These are phyloP conservation scores for Anguilla megastoma DNA, from an alignment of 2,797 vertebrate genomes.

Conservation along the genomic window DNA sequence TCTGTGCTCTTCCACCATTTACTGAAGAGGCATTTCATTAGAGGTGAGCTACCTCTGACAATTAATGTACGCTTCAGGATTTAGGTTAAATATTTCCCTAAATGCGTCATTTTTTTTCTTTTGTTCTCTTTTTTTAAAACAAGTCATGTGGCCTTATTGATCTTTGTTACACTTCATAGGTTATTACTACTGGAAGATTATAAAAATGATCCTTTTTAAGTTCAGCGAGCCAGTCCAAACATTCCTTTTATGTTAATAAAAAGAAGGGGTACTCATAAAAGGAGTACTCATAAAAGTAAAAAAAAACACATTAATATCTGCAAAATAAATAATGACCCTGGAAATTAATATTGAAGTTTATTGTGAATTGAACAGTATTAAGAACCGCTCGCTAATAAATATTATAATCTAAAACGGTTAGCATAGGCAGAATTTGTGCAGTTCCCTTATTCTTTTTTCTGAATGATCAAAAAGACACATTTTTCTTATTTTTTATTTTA, in stretches of 20 bases:
- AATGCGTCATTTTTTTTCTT: background rate
- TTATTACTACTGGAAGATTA: background rate
- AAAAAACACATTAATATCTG: background rate
- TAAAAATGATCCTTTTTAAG: background rate
- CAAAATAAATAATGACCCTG: background rate
- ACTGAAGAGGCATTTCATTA: conserved; percentile 6
- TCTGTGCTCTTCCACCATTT: background rate
- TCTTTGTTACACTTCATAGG: background rate
- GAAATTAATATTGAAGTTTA: background rate
- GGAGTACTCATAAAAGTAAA: background rate
- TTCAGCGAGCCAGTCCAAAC: background rate
- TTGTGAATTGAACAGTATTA: background rate
- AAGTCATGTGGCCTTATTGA: background rate
- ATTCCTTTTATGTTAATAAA: background rate
- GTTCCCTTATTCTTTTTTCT: background rate
- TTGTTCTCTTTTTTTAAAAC: background rate
- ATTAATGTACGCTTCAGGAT: background rate
- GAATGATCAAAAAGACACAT: background rate
- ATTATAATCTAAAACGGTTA: background rate
- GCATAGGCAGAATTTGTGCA: background rate
- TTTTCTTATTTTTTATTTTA: background rate
- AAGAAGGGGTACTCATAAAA: background rate
- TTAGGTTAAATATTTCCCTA: background rate
- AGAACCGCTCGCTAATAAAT: background rate
- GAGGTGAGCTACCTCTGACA: conserved; percentile 2